A percentile compares a stretch with the other conserved stretches of the same genome.
These are phyloP conservation scores for Scatophagus argus DNA, from an alignment of 2,113 vertebrate genomes.

Conservation along the genomic window DNA sequence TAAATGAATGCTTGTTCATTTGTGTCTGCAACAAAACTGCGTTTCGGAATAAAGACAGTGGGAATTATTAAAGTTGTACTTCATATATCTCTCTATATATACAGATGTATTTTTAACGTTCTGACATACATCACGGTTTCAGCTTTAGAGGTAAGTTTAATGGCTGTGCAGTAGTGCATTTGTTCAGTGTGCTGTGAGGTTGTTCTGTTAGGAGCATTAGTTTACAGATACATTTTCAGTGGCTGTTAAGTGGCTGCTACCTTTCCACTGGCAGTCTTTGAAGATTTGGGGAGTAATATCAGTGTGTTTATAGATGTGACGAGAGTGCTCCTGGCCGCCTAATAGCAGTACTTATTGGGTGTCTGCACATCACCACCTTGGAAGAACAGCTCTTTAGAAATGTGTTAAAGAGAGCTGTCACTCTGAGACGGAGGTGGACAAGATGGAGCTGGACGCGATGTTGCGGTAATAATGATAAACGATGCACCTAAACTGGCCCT, in stretches of 20 bases:
- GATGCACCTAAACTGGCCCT: conserved; percentile 46
- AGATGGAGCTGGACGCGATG: conserved; percentile 28
- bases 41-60: neutral
- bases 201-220: conserved; percentile 21
- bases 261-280: conserved; percentile 16
- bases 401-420: conserved; percentile 60
- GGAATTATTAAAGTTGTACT: conserved; percentile 7
- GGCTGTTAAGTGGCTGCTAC: conserved; percentile 35
- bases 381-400: conserved; percentile 65
- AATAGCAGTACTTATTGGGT: conserved; percentile 62
- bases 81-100: neutral
- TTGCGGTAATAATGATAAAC: conserved; percentile 63
- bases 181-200: neutral
- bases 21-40: neutral
- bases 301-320: conserved; percentile 58
- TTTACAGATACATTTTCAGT: conserved; percentile 30
- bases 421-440: conserved; percentile 40
- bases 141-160: conserved; percentile 18
- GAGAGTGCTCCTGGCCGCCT: conserved; percentile 47
- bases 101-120: conserved; percentile 18
- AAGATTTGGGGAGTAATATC: conserved; percentile 51
- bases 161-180: conserved; percentile 6
- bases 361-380: conserved; percentile 56
- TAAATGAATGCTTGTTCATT: neutral
- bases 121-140: neutral